phyloP scores from a whole-genome alignment of 2,797 vertebrate genomes.

The Sebastes hopkinsi region DNA sequence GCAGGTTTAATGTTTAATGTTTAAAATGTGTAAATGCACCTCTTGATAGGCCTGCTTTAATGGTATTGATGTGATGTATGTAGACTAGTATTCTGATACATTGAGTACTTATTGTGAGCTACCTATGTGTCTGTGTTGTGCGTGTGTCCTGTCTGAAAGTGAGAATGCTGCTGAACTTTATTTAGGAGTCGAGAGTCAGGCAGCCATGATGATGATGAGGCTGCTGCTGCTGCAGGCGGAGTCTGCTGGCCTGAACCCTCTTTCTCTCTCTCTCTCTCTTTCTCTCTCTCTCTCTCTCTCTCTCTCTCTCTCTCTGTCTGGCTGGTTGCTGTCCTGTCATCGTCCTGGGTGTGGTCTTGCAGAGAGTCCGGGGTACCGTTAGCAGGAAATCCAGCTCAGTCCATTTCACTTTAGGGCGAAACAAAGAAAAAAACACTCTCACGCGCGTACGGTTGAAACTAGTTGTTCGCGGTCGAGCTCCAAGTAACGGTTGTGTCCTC shows the following conservation, averaged over 20 bases:
- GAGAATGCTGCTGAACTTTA: neutral
- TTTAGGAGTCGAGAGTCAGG: neutral
- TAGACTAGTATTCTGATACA: neutral
- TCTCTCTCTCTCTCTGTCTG: constrained; percentile 46
- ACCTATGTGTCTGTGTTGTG: neutral
- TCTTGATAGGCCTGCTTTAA: neutral
- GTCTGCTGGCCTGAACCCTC: constrained; percentile 55
- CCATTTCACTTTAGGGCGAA: constrained; percentile 63
- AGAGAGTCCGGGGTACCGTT: constrained; percentile 82
- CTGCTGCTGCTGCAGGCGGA: constrained; percentile 70
- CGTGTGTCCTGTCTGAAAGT: neutral
- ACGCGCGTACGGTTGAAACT: constrained; percentile 2
- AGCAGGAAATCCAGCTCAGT: constrained; percentile 81
- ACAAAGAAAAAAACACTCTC: constrained; percentile 66
- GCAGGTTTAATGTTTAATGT: neutral
- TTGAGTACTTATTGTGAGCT: no score
- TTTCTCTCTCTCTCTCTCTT: neutral
- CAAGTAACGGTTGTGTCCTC: constrained; percentile 28
- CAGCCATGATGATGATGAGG: constrained; percentile 53
- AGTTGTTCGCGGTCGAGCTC: neutral
- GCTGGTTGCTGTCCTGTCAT: constrained; percentile 76
- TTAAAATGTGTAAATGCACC: neutral
- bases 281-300: neutral
- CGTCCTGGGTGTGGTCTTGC: constrained; percentile 87
- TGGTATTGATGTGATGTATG: neutral